A percentile compares a stretch with the other conserved stretches of the same genome.
Evolutionary conservation across 2,888 invertebrate species (phyloP).

Genomic region (Cephalotes varians): DNA sequence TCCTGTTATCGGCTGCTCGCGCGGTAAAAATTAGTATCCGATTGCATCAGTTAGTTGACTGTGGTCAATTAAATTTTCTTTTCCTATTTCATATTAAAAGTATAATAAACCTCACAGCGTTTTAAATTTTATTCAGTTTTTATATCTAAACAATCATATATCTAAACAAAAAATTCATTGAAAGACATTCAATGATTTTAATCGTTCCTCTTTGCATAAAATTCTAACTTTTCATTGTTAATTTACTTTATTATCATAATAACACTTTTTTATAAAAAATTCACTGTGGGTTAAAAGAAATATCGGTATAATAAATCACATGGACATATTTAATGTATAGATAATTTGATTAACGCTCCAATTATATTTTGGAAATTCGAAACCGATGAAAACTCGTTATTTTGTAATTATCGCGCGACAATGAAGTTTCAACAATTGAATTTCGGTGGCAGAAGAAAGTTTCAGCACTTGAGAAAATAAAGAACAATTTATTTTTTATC

Average conservation of each 20-base stretch:
- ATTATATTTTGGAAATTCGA: not conserved
- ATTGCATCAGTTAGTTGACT: not conserved
- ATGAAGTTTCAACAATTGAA: slow-evolving; percentile 29
- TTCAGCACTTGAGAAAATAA: slow-evolving; percentile 65
- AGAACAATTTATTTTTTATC: slow-evolving; percentile 37
- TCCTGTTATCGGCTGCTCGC: slow-evolving; percentile 23
- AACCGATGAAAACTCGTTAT: not conserved
- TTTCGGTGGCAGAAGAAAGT: not conserved
- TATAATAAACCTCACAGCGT: not conserved
- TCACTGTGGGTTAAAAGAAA: not conserved
- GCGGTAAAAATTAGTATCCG: not conserved
- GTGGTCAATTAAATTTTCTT: not conserved
- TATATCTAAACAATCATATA: too few relatives aligned
- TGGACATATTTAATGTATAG: not conserved
- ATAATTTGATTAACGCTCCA: not conserved
- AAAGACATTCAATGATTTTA: not conserved
- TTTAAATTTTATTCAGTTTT: not conserved
- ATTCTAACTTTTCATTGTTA: not conserved
- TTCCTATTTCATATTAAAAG: not conserved
- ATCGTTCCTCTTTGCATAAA: not conserved
- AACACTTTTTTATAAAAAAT: not conserved
- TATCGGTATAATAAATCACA: not conserved
- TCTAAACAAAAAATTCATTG: not conserved
- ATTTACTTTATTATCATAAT: not conserved
- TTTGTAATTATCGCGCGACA: not conserved